Evolutionary conservation across 2,888 invertebrate genomes (phyloP).

Genomic region (Drymonia ruficornis): DNA sequence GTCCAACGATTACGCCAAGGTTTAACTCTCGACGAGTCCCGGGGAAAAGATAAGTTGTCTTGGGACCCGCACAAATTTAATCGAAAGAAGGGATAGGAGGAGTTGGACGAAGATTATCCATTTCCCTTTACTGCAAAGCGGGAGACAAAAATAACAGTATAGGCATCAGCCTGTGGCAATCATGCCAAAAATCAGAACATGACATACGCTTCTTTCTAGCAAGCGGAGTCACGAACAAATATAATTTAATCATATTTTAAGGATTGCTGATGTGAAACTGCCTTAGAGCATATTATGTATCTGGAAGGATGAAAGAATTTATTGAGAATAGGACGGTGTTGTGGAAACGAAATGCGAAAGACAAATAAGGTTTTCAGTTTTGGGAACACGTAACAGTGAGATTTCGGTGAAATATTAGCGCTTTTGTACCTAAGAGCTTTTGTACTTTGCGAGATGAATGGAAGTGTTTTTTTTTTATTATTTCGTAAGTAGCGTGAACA

Average conservation of each 20-base stretch:
- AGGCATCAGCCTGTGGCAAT: too few species aligned
- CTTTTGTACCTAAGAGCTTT: neutral
- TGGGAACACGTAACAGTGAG: neutral
- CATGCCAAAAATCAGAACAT: too few species aligned
- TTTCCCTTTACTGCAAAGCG: too few species aligned
- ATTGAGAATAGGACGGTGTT: neutral
- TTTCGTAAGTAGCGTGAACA: neutral
- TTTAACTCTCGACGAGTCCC: too few species aligned
- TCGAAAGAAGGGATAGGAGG: too few species aligned
- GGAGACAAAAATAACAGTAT: too few species aligned
- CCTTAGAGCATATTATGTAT: neutral
- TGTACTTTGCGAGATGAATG: neutral
- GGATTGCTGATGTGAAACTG: neutral
- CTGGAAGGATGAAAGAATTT: neutral
- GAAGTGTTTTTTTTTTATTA: neutral
- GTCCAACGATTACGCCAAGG: too few species aligned
- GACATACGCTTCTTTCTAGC: too few species aligned
- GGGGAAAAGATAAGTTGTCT: too few species aligned
- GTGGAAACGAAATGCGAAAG: neutral
- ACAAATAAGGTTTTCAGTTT: slow-evolving; percentile 5
- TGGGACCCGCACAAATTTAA: too few species aligned
- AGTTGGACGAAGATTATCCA: too few species aligned
- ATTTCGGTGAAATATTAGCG: neutral
- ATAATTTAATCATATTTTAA: neutral
- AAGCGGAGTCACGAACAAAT: too few species aligned